phyloP scores from a whole-genome alignment of 2,113 vertebrate genomes.

The Chitala chitala region DNA sequence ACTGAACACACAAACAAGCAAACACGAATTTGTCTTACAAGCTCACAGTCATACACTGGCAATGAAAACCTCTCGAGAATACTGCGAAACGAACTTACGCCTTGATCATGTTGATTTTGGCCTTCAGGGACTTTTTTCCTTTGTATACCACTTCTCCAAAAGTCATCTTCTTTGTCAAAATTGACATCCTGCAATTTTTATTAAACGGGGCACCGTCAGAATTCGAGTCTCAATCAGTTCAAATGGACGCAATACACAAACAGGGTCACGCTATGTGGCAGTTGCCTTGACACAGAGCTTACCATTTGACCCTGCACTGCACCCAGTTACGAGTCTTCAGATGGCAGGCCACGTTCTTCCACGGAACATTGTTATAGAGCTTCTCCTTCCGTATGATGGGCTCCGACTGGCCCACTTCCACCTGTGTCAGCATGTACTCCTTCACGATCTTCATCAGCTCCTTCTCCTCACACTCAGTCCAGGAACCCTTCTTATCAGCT shows the following conservation, averaged over 20 bases:
- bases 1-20: too few relatives aligned
- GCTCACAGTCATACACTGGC: too few relatives aligned
- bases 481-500: constrained; percentile 24
- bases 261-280: too few relatives aligned
- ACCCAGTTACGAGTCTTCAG: constrained; percentile 38
- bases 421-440: constrained; percentile 32
- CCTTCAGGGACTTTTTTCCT: constrained; percentile 6
- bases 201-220: constrained; percentile 19
- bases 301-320: constrained; percentile 43
- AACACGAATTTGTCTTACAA: too few relatives aligned
- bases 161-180: constrained; percentile 37
- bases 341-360: constrained; percentile 43
- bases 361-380: constrained; percentile 51
- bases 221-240: background rate
- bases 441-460: constrained; percentile 36
- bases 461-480: constrained; percentile 35
- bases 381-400: constrained; percentile 32
- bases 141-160: background rate
- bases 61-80: background rate
- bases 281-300: background rate
- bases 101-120: constrained; percentile 54
- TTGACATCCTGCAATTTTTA: constrained; percentile 40
- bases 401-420: background rate
- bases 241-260: too few relatives aligned
- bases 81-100: constrained; percentile 37